These are phyloP conservation scores for Vidua macroura DNA, from an alignment of 2,113 vertebrate genomes.

Conservation along the genomic window DNA sequence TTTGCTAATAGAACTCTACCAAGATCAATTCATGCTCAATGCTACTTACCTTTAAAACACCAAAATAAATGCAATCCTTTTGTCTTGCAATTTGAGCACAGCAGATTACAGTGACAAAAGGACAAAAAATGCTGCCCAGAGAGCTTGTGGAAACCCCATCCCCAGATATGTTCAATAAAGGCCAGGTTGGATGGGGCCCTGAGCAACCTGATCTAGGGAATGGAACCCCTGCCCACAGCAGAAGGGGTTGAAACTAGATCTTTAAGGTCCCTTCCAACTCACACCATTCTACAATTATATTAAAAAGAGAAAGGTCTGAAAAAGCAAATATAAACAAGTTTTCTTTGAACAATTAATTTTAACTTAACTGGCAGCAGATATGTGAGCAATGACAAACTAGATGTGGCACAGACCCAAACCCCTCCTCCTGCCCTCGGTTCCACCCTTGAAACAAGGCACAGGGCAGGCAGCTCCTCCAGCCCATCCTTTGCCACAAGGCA, in stretches of 20 bases:
- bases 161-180: background rate
- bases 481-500: rapidly evolving
- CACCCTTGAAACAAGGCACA: background rate
- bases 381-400: background rate
- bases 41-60: background rate
- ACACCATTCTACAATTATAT: background rate
- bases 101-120: background rate
- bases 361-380: background rate
- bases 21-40: background rate
- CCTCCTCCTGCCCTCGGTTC: background rate
- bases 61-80: background rate
- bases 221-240: background rate
- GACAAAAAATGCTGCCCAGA: background rate
- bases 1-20: background rate
- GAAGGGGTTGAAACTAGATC: background rate
- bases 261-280: background rate
- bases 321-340: background rate
- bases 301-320: background rate
- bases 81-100: background rate
- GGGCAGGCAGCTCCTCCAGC: background rate
- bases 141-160: background rate
- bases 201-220: background rate
- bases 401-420: rapidly evolving
- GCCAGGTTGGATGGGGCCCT: background rate
- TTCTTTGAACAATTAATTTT: background rate